Base-by-base conservation (phyloP, 23 tunicate species). In the Trididemnum nubilum region DNA sequence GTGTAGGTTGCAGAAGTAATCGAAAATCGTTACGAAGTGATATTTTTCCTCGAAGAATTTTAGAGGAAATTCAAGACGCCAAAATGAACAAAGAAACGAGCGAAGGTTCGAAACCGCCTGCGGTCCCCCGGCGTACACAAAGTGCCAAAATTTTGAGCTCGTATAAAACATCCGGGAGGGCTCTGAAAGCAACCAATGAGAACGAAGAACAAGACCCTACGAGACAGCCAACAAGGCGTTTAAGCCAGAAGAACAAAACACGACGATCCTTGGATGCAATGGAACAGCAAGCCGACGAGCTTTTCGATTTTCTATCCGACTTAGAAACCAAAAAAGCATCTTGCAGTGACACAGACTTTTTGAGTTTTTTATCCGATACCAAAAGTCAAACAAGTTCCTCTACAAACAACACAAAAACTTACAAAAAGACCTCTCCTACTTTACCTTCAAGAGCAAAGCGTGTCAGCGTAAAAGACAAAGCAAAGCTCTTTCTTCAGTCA, bases 221-320 rank as follows among this genome's bases (percentile, higher is more conserved):
- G 57, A 21, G 58, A 22, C 78, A 73, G 28, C 89, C 82, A 18
- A 80, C 81, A 36, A 87, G 97, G 1, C 94, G 83, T 30, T 18
- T 67, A 29, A 71, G 71, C 0, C 52, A 86, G 28, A 89, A 83
- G 60, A 89, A 89, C 70, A 86, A 83, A 32, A 83, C 97, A 15
- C 49, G 90, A 65, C 72, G 90, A 5, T 91, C 97, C 1, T 63
- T 91, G 66, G 85, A 85, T 64, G 97, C 97, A 9, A 85, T 91
- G 90, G 97, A 91, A 71, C 69, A 85, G 57, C 97, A 91, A 76
- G 97, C 97, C 1, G 86, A 78, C 1, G 97, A 91, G 15, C 77
- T 91, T 44, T 85, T 63, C 35, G 84, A 70, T 36, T 91, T 91
- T 70, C 85, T 91, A 26, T 72, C 97, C 4, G 90, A 91, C 33